phyloP scores from a whole-genome alignment of 37 sponge, comb jelly and placozoan genomes.

The Chondrilla cf. caribensis region DNA sequence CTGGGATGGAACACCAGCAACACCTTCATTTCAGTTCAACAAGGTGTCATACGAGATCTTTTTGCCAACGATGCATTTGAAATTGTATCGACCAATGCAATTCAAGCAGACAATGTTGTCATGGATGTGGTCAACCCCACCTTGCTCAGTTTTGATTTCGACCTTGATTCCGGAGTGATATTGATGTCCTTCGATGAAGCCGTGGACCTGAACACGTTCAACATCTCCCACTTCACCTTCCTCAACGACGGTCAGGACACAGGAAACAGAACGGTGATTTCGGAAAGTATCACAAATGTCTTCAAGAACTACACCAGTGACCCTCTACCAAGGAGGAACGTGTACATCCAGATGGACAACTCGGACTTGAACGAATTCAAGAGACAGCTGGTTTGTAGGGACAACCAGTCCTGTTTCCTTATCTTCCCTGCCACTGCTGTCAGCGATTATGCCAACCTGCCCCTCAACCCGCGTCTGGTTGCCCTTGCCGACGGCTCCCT shows the following conservation, averaged over 20 bases:
- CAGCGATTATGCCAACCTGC: neutral
- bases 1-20: constrained; percentile 49
- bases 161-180: constrained; percentile 71
- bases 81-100: constrained; percentile 34
- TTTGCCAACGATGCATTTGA: constrained; percentile 53
- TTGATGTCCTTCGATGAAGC: constrained; percentile 61
- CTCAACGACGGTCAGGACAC: neutral
- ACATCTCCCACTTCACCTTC: neutral
- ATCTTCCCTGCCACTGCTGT: constrained; percentile 37
- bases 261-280: neutral
- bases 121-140: constrained; percentile 67
- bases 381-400: constrained; percentile 43
- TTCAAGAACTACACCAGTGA: neutral
- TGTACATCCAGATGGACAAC: constrained; percentile 32
- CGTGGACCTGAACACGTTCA: constrained; percentile 8
- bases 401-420: constrained; percentile 43
- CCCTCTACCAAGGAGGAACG: constrained; percentile 25
- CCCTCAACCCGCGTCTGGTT: constrained; percentile 1
- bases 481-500: neutral
- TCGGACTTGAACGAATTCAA: constrained; percentile 78
- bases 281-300: neutral
- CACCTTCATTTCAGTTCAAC: constrained; percentile 73
- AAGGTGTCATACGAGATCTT: constrained; percentile 68
- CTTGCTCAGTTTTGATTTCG: constrained; percentile 50
- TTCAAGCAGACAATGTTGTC: constrained; percentile 34